These are phyloP conservation scores for Haliaeetus leucogaster DNA, from an alignment of 2,113 vertebrate species.

Conservation along the genomic window DNA sequence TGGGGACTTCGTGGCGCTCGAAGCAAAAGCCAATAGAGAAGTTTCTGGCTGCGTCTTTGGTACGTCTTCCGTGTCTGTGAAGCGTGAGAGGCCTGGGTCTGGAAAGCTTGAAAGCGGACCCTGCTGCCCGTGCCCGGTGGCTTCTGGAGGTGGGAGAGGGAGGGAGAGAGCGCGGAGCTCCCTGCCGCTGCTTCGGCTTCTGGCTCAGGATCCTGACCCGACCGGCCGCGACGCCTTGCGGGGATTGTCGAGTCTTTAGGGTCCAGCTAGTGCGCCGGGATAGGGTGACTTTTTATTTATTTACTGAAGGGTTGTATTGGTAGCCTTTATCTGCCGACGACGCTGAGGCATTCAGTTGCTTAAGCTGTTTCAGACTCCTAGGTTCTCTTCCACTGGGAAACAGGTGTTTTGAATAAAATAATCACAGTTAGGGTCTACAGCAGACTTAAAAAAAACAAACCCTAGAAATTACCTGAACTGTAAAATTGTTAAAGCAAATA, in stretches of 20 bases:
- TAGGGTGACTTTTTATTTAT: background rate
- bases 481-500: background rate
- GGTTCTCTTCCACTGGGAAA: background rate
- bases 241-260: background rate
- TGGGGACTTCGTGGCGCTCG: background rate
- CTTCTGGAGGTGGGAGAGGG: background rate
- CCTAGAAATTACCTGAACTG: background rate
- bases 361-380: background rate
- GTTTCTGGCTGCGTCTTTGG: background rate
- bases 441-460: background rate
- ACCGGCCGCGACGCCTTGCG: background rate
- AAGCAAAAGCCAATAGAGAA: background rate
- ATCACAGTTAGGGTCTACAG: background rate
- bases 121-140: background rate
- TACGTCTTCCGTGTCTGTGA: background rate
- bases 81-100: accelerated
- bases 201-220: background rate
- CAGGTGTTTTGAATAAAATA: background rate
- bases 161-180: background rate
- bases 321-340: background rate
- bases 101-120: background rate
- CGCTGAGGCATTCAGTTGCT: background rate
- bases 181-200: background rate
- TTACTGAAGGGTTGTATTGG: background rate
- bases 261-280: background rate